phyloP scores from a whole-genome alignment of 2,888 invertebrate genomes.

The Netelia virgata region DNA sequence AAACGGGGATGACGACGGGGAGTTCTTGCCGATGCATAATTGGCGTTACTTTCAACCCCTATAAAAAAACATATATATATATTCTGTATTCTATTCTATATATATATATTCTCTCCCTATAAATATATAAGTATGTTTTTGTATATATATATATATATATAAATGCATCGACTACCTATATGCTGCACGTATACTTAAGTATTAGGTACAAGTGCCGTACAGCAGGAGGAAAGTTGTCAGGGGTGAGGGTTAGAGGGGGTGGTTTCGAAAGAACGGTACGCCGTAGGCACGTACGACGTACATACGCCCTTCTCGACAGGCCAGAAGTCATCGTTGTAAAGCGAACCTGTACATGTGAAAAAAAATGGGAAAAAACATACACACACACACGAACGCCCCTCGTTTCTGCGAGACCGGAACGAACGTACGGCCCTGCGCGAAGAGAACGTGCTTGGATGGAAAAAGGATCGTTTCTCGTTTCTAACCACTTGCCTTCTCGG shows the following conservation, averaged over 20 bases:
- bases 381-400: no score
- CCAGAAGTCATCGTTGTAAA: constrained; percentile 43
- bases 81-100: no score
- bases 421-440: neutral
- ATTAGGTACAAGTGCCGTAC: constrained; percentile 48
- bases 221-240: constrained; percentile 11
- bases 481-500: neutral
- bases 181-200: constrained; percentile 43
- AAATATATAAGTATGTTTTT: neutral
- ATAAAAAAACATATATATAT: neutral
- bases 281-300: constrained; percentile 63
- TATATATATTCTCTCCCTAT: neutral
- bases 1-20: constrained; percentile 26
- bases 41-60: constrained; percentile 39
- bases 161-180: neutral
- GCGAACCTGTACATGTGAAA: neutral
- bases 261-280: constrained; percentile 45
- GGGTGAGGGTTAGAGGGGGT: neutral
- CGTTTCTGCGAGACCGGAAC: no score
- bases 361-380: no score
- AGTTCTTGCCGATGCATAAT: constrained; percentile 58
- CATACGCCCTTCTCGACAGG: constrained; percentile 51
- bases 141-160: neutral
- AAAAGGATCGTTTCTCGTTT: neutral
- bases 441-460: neutral